phyloP scores from a whole-genome alignment of 2,888 invertebrate genomes.

The Megaustenia siamemsis region DNA sequence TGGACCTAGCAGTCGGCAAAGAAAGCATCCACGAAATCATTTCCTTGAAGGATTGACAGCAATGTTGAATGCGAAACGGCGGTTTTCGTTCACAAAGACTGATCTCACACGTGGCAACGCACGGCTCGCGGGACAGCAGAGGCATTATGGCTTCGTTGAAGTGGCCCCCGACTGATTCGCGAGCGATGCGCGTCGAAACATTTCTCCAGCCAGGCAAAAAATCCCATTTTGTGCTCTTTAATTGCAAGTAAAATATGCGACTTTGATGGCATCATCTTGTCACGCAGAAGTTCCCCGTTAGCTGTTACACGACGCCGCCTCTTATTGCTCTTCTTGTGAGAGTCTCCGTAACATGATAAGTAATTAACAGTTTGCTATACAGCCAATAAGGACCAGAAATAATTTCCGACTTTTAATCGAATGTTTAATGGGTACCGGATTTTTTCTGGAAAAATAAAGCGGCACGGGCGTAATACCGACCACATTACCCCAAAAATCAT shows the following conservation, averaged over 20 bases:
- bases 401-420: too few relatives aligned
- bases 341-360: too few relatives aligned
- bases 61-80: neutral
- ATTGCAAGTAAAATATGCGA: neutral
- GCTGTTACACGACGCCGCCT: neutral
- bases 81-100: constrained; percentile 4
- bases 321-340: neutral
- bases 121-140: neutral
- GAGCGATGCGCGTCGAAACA: neutral
- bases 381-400: too few relatives aligned
- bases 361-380: too few relatives aligned
- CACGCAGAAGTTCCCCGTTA: neutral
- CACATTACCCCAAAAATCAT: too few relatives aligned
- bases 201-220: neutral
- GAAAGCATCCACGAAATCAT: neutral
- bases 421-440: too few relatives aligned
- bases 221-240: neutral
- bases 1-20: neutral
- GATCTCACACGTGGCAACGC: neutral
- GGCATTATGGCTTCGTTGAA: neutral
- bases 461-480: too few relatives aligned
- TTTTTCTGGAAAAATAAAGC: too few relatives aligned
- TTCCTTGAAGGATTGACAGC: neutral
- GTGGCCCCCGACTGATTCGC: neutral
- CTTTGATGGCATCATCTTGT: neutral